phyloP scores from a whole-genome alignment of 2,888 invertebrate genomes.

The Melinopterus prodromus region DNA sequence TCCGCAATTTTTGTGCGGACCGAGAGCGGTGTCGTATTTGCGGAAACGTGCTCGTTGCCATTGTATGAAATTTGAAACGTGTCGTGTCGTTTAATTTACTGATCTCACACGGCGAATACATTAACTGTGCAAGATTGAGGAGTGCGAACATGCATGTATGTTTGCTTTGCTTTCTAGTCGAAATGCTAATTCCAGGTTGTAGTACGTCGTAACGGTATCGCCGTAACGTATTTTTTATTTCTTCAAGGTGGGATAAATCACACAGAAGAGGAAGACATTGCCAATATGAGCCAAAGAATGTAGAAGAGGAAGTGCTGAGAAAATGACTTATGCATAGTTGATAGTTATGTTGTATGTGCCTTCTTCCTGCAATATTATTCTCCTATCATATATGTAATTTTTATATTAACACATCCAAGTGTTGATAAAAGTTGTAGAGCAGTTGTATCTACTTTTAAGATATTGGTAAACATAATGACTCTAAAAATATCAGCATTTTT shows the following conservation, averaged over 20 bases:
- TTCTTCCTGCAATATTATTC: neutral
- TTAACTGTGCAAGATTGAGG: neutral
- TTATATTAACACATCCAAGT: no score
- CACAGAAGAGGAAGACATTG: neutral
- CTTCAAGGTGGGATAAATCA: neutral
- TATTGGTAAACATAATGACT: no score
- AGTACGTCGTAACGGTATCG: neutral
- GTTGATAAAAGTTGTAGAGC: no score
- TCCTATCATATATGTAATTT: no score
- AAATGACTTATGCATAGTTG: neutral
- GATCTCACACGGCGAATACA: neutral
- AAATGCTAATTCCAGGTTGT: neutral
- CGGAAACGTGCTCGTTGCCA: slow-evolving; percentile 19
- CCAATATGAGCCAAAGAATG: neutral
- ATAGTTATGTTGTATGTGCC: neutral
- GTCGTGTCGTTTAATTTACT: neutral
- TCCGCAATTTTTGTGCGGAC: neutral
- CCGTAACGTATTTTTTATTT: neutral
- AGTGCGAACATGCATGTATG: neutral
- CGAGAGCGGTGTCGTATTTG: slow-evolving; percentile 13
- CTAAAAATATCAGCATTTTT: no score
- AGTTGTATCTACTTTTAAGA: no score
- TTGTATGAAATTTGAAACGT: slow-evolving; percentile 24
- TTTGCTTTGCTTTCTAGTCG: slow-evolving; percentile 4
- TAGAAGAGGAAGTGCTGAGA: neutral